Base-by-base conservation (phyloP, 1,140 invertebrate species). In the Kradibia gibbosae region DNA sequence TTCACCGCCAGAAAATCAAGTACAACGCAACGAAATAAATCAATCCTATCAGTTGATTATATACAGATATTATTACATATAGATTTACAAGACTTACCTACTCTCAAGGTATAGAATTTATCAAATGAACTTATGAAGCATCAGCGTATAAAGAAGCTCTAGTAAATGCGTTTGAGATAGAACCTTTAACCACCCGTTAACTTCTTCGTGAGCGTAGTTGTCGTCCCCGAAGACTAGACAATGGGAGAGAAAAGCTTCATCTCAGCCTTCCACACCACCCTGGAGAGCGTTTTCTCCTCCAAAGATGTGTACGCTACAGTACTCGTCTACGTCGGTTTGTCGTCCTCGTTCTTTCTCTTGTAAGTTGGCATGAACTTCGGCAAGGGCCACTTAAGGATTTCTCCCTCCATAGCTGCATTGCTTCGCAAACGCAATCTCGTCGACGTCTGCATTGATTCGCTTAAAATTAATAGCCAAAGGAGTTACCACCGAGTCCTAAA, bases 381-480 rank as follows among this genome's bases (percentile, higher is more conserved):
- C 34, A 1, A 53, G 3, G 74, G 55, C 50, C 53, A 72, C 67
- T 71, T 60, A 39, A 71, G 67, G 72, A 79, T 79, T 79, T 48
- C n/a, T 55, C 39, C n/a, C n/a, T 39, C 20, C 7, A 0, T 53
- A 17, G 13, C 36, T 36, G 55, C 5, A 31, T 36, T 62, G 45
- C 53, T 78, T 79, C 57, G 78, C 31, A 8, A 57, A 34, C 48
- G 8, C 45, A 67, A 67, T 53, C 48, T 70, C 45, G 50, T 11
- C 25, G 17, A 55, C 28, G 25, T 50, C 42, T 31, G 42, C 45
- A 55, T 55, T 71, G 34, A 71, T 79, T 71, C 67, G 50, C 67
- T 71, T 22, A n/a, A 71, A 79, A 79, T 79, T 79, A 71, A 79
- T 71, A 79, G 48, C 77, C 77, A 15, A 39, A 25, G 25, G 65